Percentiles rank a stretch among this genome's conserved stretches.
Evolutionary conservation across 2,797 vertebrate species (phyloP).

Genomic region (Pagetopsis macropterus): DNA sequence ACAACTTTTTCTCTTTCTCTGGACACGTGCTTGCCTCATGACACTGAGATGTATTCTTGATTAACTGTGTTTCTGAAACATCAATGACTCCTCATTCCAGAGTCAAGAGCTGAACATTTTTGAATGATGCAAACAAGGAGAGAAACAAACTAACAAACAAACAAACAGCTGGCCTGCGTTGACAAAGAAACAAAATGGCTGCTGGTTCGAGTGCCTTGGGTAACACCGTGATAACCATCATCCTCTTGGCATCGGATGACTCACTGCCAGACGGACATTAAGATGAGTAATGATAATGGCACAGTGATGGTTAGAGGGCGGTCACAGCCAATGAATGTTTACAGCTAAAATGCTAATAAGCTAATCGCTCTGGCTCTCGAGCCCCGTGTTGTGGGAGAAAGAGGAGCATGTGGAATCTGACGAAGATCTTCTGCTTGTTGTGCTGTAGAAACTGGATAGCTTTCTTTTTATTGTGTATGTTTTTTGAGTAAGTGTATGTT

Average conservation of each 20-base stretch:
- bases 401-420: slow-evolving; percentile 67
- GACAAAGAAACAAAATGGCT: slow-evolving; percentile 79
- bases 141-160: slow-evolving; percentile 22
- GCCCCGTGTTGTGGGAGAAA: slow-evolving; percentile 53
- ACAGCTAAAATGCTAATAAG: slow-evolving; percentile 84
- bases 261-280: slow-evolving; percentile 73
- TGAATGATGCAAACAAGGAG: slow-evolving; percentile 40
- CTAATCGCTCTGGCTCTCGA: slow-evolving; percentile 77
- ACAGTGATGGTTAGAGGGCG: slow-evolving; percentile 70
- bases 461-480: slow-evolving; percentile 58
- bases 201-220: slow-evolving; percentile 74
- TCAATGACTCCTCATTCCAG: slow-evolving; percentile 29
- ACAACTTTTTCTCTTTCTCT: slow-evolving; percentile 15
- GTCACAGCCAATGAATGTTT: slow-evolving; percentile 83
- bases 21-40: slow-evolving; percentile 58
- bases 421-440: slow-evolving; percentile 62
- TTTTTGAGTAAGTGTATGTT: slow-evolving; percentile 42
- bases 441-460: slow-evolving; percentile 67
- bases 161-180: slow-evolving; percentile 75
- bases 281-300: slow-evolving; percentile 72
- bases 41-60: slow-evolving; percentile 37
- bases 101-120: slow-evolving; percentile 53
- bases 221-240: slow-evolving; percentile 61
- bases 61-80: slow-evolving; percentile 59
- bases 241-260: slow-evolving; percentile 54